A percentile compares a stretch with the other conserved stretches of the same genome.
Conservation (phyloP, 2,797 vertebrate genomes). For the Valencia hispanica region DNA sequence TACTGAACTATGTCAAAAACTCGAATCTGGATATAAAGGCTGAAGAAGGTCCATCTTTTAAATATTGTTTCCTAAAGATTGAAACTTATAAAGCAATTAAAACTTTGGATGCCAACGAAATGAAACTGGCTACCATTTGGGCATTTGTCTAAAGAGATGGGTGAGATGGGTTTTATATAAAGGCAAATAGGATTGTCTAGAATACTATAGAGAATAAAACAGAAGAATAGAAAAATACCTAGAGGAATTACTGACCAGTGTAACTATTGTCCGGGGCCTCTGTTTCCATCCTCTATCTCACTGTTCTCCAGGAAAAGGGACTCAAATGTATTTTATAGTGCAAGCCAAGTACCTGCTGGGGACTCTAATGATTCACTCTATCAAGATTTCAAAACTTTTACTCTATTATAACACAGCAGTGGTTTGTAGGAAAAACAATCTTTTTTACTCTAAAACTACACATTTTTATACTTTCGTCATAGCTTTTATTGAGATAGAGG, state of each 20-base stretch:
- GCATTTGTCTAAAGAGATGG: neutral
- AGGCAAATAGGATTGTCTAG: slow-evolving; percentile 34
- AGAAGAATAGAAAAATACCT: too few species aligned
- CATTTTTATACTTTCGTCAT: neutral
- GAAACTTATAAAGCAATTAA: neutral
- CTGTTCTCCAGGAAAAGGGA: slow-evolving; percentile 42
- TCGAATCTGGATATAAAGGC: neutral
- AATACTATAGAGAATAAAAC: slow-evolving; percentile 12
- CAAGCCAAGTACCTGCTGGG: slow-evolving; percentile 44
- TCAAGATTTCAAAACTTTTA: slow-evolving; percentile 34
- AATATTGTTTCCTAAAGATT: neutral
- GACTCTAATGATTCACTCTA: slow-evolving; percentile 20
- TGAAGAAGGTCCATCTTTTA: neutral
- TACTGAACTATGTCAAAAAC: neutral
- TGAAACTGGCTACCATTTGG: neutral
- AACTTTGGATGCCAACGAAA: neutral
- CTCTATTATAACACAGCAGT: neutral
- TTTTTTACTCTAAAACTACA: too few species aligned
- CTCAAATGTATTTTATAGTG: slow-evolving; percentile 47
- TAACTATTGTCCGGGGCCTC: slow-evolving; percentile 42
- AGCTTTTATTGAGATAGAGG: neutral
- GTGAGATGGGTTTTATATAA: slow-evolving; percentile 25
- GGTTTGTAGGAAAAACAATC: neutral
- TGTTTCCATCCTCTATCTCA: slow-evolving; percentile 52
- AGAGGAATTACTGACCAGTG: slow-evolving; percentile 46